phyloP scores from a whole-genome alignment of 1,140 invertebrate species.

The Forficula auricularia region DNA sequence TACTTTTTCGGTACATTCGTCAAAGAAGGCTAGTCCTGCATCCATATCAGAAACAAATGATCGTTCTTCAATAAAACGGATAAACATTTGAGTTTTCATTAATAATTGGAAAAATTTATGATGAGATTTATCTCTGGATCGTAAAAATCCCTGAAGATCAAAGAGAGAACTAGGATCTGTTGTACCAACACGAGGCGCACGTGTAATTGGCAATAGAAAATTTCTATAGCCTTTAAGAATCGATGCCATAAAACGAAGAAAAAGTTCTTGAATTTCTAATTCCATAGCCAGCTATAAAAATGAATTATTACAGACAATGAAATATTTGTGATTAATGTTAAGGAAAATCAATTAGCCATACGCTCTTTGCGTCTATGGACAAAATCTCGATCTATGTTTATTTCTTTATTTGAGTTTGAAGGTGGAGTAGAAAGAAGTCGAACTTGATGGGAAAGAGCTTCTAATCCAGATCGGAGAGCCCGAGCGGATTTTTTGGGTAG shows the following conservation, averaged over 20 bases:
- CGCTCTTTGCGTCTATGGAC: slow-evolving; percentile 50
- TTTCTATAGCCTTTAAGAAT: slow-evolving; percentile 81
- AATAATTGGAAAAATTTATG: slow-evolving; percentile 80
- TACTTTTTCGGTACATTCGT: slow-evolving; percentile 81
- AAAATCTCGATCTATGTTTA: slow-evolving; percentile 49
- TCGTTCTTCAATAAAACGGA: slow-evolving; percentile 94
- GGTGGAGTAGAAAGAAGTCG: neutral
- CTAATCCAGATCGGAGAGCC: slow-evolving; percentile 51
- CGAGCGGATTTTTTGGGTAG: slow-evolving; percentile 77
- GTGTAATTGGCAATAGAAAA: slow-evolving; percentile 84
- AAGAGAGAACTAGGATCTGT: slow-evolving; percentile 91
- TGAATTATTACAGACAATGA: too few species aligned
- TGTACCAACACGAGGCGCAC: slow-evolving; percentile 78
- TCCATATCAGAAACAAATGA: slow-evolving; percentile 96
- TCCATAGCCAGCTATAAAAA: slow-evolving; percentile 54
- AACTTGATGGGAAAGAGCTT: slow-evolving; percentile 34
- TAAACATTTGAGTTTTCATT: slow-evolving; percentile 93
- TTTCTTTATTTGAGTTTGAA: slow-evolving; percentile 23
- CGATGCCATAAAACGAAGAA: slow-evolving; percentile 87
- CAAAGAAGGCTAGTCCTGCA: slow-evolving; percentile 84
- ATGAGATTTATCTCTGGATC: slow-evolving; percentile 57
- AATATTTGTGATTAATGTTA: too few species aligned
- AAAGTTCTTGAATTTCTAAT: slow-evolving; percentile 90
- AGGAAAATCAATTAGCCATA: slow-evolving; percentile 16
- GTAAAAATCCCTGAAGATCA: slow-evolving; percentile 62